Evolutionary conservation across 2,113 vertebrate species (phyloP).

Genomic region (Toxotes jaculatrix): DNA sequence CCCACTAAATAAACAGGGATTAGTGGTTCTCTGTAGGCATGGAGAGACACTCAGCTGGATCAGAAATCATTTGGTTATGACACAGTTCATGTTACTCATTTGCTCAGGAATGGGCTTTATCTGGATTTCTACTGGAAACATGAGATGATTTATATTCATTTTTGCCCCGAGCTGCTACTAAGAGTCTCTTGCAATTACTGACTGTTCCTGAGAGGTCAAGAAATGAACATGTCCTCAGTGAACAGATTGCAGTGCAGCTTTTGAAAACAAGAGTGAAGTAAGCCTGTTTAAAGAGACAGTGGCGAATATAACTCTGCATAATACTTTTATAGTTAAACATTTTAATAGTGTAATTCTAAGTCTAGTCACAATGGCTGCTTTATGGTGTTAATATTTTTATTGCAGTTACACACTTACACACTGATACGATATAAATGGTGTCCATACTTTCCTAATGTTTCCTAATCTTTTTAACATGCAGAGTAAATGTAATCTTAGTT

Average conservation of each 20-base stretch:
- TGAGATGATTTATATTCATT: slow-evolving; percentile 47
- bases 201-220: slow-evolving; percentile 15
- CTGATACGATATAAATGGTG: no score
- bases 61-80: slow-evolving; percentile 18
- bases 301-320: background rate
- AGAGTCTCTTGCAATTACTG: slow-evolving; percentile 45
- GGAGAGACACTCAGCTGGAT: slow-evolving; percentile 1
- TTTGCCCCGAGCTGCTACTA: slow-evolving; percentile 36
- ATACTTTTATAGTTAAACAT: background rate
- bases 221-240: background rate
- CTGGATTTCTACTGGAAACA: slow-evolving; percentile 14
- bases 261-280: slow-evolving; percentile 7
- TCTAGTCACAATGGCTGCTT: no score
- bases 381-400: no score
- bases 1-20: background rate
- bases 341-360: background rate
- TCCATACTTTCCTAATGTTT: no score
- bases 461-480: no score
- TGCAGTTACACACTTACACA: no score
- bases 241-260: background rate
- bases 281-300: background rate
- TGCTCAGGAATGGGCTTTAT: slow-evolving; percentile 25
- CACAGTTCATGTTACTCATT: background rate
- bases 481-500: background rate
- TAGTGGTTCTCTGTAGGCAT: background rate